phyloP scores from a whole-genome alignment of 2,888 invertebrate genomes.

The Mesorhabditis spiculigera region DNA sequence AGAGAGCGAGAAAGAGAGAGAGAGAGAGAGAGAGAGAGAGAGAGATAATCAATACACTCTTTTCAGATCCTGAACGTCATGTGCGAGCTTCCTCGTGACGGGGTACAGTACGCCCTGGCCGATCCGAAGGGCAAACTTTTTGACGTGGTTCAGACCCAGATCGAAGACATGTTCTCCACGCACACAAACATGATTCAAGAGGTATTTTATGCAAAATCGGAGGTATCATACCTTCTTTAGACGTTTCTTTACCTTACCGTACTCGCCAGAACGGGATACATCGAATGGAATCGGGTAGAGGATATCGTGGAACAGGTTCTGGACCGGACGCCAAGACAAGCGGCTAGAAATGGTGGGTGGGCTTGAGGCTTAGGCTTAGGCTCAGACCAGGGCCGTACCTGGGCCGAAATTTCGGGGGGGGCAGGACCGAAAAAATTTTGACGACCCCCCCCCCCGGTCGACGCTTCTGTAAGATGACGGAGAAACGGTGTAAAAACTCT shows the following conservation, averaged over 20 bases:
- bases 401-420: too few relatives aligned
- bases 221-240: not conserved
- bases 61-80: conserved; percentile 16
- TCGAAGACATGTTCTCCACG: conserved; percentile 11
- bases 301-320: conserved; percentile 10
- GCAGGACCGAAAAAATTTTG: too few relatives aligned
- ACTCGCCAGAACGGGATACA: conserved; percentile 6
- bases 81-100: conserved; percentile 27
- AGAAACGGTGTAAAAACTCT: too few relatives aligned
- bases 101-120: conserved; percentile 29
- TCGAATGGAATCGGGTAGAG: conserved; percentile 12
- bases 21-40: not conserved
- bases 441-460: too few relatives aligned
- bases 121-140: conserved; percentile 24
- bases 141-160: conserved; percentile 19
- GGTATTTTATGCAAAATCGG: conserved; percentile 3
- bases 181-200: conserved; percentile 12
- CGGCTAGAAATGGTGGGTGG: conserved; percentile 9
- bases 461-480: too few relatives aligned
- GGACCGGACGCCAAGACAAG: conserved; percentile 11
- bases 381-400: too few relatives aligned
- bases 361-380: not conserved
- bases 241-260: conserved; percentile 13
- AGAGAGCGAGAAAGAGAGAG: not conserved
- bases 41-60: not conserved